Conservation (phyloP, 2,888 invertebrate species). For the Halictus quadricinctus region DNA sequence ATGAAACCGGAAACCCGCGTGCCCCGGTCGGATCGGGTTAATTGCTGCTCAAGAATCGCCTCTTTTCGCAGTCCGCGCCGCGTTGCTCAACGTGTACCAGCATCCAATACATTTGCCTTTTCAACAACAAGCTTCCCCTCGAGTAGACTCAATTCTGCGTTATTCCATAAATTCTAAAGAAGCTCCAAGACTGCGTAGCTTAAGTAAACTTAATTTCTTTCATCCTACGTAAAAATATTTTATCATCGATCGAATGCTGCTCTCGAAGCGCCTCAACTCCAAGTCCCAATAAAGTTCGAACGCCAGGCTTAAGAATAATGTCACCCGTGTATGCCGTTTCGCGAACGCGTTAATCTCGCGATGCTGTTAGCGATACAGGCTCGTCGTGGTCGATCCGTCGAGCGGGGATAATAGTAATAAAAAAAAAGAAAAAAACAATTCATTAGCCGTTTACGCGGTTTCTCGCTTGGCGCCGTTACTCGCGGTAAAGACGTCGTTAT, state of each 20-base stretch:
- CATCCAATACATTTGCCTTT: not conserved
- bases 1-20: not conserved
- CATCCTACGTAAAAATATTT: not conserved
- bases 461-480: not conserved
- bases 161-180: too few species aligned
- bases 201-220: too few species aligned
- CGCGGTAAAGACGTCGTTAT: constrained; percentile 13
- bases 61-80: not conserved
- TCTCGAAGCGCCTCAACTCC: not conserved
- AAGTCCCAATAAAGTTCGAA: not conserved
- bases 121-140: not conserved
- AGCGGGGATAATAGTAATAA: not conserved
- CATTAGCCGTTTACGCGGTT: constrained; percentile 4
- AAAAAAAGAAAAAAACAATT: not conserved
- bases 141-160: not conserved
- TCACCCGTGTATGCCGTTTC: not conserved
- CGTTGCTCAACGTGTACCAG: not conserved
- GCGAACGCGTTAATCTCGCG: constrained; percentile 5
- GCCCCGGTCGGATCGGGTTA: constrained; percentile 2
- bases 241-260: not conserved
- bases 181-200: too few species aligned
- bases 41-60: constrained; percentile 8
- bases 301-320: not conserved
- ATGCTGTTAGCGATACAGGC: not conserved
- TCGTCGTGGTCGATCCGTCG: not conserved